phyloP scores from a whole-genome alignment of 2,888 invertebrate genomes.

The Lepetodrilus schrolli region DNA sequence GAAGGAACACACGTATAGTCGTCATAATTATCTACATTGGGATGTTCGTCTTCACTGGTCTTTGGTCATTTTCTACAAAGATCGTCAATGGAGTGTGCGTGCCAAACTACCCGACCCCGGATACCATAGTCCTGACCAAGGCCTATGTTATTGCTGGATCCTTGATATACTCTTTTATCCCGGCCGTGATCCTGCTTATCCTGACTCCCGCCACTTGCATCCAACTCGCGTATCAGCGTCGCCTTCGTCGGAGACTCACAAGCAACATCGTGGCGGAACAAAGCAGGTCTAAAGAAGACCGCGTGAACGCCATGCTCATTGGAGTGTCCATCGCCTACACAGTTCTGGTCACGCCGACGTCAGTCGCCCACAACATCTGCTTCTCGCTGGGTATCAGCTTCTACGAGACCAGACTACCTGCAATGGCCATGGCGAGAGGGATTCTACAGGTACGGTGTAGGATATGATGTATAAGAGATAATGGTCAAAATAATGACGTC shows the following conservation, averaged over 20 bases:
- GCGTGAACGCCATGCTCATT: conserved; percentile 56
- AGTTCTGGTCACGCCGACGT: conserved; percentile 57
- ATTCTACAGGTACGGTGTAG: conserved; percentile 35
- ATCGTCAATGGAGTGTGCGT: conserved; percentile 47
- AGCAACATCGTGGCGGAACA: not conserved
- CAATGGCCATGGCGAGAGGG: conserved; percentile 2
- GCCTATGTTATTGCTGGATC: conserved; percentile 45
- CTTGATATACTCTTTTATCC: conserved; percentile 49
- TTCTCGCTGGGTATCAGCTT: conserved; percentile 45
- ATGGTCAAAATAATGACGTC: too few relatives aligned
- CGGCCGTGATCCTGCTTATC: conserved; percentile 44
- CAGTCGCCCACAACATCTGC: conserved; percentile 50
- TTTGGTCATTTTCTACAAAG: conserved; percentile 49
- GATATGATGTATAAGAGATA: too few relatives aligned
- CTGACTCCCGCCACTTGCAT: conserved; percentile 49
- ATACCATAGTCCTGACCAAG: conserved; percentile 32
- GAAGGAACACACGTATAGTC: conserved; percentile 41
- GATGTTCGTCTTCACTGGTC: conserved; percentile 41
- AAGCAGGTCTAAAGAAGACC: conserved; percentile 32
- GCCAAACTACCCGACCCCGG: conserved; percentile 35
- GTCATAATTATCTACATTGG: conserved; percentile 35
- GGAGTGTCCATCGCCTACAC: conserved; percentile 55
- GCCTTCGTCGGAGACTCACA: conserved; percentile 22
- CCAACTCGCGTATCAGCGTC: conserved; percentile 35
- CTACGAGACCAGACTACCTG: conserved; percentile 41